Evolutionary conservation across 1,140 invertebrate genomes (phyloP), one percentile per base, ranked within the genome.

Genomic region (Drosophila orosa): DNA sequence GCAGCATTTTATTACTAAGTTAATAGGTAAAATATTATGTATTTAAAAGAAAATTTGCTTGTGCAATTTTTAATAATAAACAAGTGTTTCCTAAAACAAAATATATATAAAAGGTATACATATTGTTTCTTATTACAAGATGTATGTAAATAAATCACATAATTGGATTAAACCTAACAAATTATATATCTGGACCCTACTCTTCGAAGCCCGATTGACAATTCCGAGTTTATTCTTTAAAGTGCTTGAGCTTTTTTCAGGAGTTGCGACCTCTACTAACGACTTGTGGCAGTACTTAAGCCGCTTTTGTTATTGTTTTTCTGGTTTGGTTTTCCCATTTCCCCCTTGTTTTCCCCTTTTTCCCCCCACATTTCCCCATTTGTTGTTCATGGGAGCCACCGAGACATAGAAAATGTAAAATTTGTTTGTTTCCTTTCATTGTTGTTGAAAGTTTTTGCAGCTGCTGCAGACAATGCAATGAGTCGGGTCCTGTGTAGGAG

Each of bases 401-500:
- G 71, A 63, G 62, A 78, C 62, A 81, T 82, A 56, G 80, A 71
- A 84, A 84, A 84, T 83, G 65, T 79, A 75, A 83, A 83, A 83
- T 84, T 83, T 83, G 80, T 83, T 83, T 83, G 80, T 84, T 84
- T 75, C 65, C 75, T 79, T 71, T 73, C 75, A 84, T 83, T 72
- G 80, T 79, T 83, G 80, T 75, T 83, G 80, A 84, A 83, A 83
- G 80, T 83, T 84, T 75, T 78, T 83, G 75, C 80, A 83, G 80
- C 80, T 83, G 80, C 71, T 84, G 80, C 80, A 84, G 71, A 83
- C 79, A 82, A 82, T 82, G 79, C 79, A 68, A 56, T 59, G 74
- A 76, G 61, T 76, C 55, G 52, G 45, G 27, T 29, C 25, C 35
- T 10, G 35, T 45, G 15, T 22, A 15, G 22, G 24, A 24, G 27